These are phyloP conservation scores for Poecilia latipinna DNA, from an alignment of 2,113 vertebrate genomes.

Conservation along the genomic window DNA sequence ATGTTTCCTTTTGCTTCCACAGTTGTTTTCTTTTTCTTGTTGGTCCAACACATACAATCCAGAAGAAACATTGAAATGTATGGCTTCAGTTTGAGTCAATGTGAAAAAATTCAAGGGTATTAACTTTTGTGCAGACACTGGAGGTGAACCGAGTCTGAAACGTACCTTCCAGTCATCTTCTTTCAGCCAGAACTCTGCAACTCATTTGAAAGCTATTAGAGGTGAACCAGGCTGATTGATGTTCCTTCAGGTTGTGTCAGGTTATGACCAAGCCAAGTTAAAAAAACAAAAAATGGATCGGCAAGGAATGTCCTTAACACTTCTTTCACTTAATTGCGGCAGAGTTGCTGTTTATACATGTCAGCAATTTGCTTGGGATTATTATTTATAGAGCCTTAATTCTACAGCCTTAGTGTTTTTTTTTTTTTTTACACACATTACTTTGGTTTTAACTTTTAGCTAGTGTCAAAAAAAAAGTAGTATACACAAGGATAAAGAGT, in stretches of 20 bases:
- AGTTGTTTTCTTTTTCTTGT: not conserved
- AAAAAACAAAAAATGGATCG: constrained; percentile 20
- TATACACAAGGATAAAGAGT: constrained; percentile 8
- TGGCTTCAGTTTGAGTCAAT: not conserved
- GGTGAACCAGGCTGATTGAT: constrained; percentile 25
- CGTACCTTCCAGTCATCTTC: not conserved
- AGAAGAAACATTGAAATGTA: not conserved
- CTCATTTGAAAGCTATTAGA: not conserved
- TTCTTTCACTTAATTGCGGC: constrained; percentile 36
- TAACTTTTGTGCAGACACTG: not conserved
- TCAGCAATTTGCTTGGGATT: constrained; percentile 19
- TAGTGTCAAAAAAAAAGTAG: constrained; percentile 2
- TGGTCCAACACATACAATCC: not conserved
- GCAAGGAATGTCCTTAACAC: constrained; percentile 48
- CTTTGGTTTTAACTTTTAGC: constrained; percentile 19
- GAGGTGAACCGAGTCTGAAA: not conserved
- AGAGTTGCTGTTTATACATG: constrained; percentile 31
- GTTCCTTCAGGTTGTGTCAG: constrained; percentile 31
- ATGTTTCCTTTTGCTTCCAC: no score
- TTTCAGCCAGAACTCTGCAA: not conserved
- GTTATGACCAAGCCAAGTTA: constrained; percentile 38
- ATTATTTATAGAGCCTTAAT: constrained; percentile 58
- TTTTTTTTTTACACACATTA: constrained; percentile 18
- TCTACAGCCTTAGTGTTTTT: constrained; percentile 51
- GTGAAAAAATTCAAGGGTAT: not conserved